These are phyloP conservation scores for Abramis brama DNA, from an alignment of 2,113 vertebrate genomes.

Conservation along the genomic window DNA sequence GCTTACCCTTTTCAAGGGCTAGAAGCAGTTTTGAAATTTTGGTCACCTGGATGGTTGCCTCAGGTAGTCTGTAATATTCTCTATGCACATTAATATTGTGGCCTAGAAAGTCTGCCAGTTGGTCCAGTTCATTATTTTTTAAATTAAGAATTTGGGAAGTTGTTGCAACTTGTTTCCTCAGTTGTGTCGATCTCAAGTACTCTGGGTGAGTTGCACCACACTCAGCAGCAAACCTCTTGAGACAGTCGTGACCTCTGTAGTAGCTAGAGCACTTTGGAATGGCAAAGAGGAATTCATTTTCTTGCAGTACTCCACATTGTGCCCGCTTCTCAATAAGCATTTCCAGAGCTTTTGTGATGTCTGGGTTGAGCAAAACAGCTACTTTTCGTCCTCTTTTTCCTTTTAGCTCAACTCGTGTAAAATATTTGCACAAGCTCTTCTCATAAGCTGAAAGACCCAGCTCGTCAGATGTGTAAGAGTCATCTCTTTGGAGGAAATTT, in stretches of 20 bases:
- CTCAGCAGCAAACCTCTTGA: not conserved
- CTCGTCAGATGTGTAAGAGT: not conserved
- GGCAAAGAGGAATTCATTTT: not conserved
- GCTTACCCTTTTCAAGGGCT: no score
- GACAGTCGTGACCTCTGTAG: not conserved
- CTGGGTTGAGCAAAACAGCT: not conserved
- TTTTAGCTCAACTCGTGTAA: not conserved
- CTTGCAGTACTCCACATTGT: not conserved
- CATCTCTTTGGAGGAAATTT: not conserved
- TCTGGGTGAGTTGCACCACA: not conserved
- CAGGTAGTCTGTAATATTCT: no score
- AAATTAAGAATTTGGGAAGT: not conserved
- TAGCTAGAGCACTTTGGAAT: not conserved
- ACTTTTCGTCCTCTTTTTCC: not conserved
- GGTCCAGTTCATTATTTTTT: not conserved
- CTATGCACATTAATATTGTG: no score
- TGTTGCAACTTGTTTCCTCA: not conserved
- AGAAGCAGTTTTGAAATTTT: no score
- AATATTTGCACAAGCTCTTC: not conserved
- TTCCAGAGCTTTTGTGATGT: not conserved
- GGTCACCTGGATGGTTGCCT: no score
- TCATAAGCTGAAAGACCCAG: not conserved
- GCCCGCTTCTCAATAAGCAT: not conserved
- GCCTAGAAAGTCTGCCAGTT: no score
- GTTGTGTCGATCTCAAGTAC: not conserved